These are phyloP conservation scores for Stichodactyla helianthus DNA, from an alignment of 64 coral and sea anemone species.

Conservation along the genomic window DNA sequence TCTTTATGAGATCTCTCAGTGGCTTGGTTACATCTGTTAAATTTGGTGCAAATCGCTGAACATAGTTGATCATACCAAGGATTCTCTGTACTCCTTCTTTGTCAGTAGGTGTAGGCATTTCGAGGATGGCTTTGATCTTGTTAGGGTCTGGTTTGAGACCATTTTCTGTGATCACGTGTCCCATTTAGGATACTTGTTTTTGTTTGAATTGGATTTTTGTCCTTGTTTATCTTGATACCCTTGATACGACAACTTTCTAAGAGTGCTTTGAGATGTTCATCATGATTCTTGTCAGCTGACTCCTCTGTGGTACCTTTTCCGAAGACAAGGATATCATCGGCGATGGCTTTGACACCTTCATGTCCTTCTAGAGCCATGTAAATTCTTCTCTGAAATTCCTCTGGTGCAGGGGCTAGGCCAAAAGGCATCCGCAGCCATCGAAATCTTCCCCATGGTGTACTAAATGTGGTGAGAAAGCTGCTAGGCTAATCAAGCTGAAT, in stretches of 20 bases:
- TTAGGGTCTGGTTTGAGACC: slow-evolving; percentile 3
- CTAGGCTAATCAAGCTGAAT: slow-evolving; percentile 19
- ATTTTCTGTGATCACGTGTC: slow-evolving; percentile 4
- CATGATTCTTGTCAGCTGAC: too few relatives aligned
- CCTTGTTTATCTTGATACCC: slow-evolving; percentile 51
- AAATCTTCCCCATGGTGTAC: slow-evolving; percentile 38
- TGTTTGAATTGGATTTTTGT: slow-evolving; percentile 8
- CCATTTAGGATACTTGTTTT: slow-evolving; percentile 3
- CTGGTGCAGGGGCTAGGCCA: slow-evolving; percentile 29
- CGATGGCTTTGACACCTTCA: not conserved
- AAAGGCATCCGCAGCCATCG: slow-evolving; percentile 49
- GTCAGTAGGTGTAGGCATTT: slow-evolving; percentile 30
- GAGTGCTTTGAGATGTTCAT: too few relatives aligned
- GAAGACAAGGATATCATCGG: too few relatives aligned
- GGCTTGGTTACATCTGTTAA: slow-evolving; percentile 23
- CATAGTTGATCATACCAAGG: slow-evolving; percentile 37
- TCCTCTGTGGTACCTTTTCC: too few relatives aligned
- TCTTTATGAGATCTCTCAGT: slow-evolving; percentile 16
- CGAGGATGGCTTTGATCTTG: slow-evolving; percentile 31
- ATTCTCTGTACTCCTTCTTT: slow-evolving; percentile 46
- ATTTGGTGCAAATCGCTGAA: slow-evolving; percentile 34
- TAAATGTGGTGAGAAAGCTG: slow-evolving; percentile 31
- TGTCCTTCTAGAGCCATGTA: slow-evolving; percentile 37
- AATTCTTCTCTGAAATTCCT: slow-evolving; percentile 53
- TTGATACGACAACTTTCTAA: not conserved